These are phyloP conservation scores for Eristalis pertinax DNA, from an alignment of 2,888 invertebrate species.

Conservation along the genomic window DNA sequence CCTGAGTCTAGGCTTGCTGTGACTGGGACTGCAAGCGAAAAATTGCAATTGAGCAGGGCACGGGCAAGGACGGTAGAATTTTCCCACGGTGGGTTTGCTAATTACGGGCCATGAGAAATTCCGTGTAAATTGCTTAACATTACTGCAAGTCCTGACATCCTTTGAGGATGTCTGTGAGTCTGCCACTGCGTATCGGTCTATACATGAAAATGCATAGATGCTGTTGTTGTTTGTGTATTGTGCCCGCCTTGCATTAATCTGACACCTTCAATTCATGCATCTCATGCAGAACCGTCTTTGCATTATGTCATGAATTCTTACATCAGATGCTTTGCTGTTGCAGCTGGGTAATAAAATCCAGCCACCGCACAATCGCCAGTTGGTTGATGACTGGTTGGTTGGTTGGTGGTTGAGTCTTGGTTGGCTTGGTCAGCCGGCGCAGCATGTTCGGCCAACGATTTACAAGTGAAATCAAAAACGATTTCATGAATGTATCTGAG, in stretches of 20 bases:
- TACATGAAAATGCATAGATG: conserved; percentile 33
- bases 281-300: conserved; percentile 70
- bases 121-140: conserved; percentile 53
- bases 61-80: conserved; percentile 6
- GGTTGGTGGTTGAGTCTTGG: conserved; percentile 40
- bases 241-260: conserved; percentile 46
- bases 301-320: conserved; percentile 72
- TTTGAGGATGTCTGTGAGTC: conserved; percentile 21
- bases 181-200: neutral
- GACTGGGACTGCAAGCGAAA: conserved; percentile 14
- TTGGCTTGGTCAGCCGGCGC: conserved; percentile 28
- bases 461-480: conserved; percentile 67
- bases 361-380: conserved; percentile 65
- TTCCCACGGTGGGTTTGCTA: conserved; percentile 44
- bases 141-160: conserved; percentile 45
- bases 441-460: conserved; percentile 52
- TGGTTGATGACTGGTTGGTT: conserved; percentile 58
- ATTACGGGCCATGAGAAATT: conserved; percentile 65
- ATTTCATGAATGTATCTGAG: conserved; percentile 46
- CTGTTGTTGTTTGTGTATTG: neutral
- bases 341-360: conserved; percentile 67
- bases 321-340: conserved; percentile 66
- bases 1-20: conserved; percentile 35
- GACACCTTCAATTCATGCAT: conserved; percentile 70
- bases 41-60: neutral